A percentile compares a stretch with the other conserved stretches of the same genome.
These are phyloP conservation scores for Coptodon bakossiorum DNA, from an alignment of 2,113 vertebrate genomes.

Conservation along the genomic window DNA sequence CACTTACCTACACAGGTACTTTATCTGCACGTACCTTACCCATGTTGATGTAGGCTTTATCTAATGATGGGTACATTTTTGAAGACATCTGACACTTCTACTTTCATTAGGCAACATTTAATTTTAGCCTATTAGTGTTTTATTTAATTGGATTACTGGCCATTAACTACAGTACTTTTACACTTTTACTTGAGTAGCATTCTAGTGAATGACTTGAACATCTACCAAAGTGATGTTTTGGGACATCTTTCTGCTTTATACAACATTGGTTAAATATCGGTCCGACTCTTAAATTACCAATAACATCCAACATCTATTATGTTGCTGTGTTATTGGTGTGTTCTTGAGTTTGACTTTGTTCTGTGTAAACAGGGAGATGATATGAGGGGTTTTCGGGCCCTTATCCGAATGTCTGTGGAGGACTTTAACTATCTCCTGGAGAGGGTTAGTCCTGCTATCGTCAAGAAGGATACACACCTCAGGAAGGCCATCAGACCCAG, in stretches of 20 bases:
- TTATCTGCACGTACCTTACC: too few species aligned
- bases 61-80: too few species aligned
- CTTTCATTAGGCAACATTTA: accelerated
- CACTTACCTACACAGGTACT: too few species aligned
- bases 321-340: not conserved
- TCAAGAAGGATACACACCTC: not conserved
- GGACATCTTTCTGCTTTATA: not conserved
- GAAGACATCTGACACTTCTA: not conserved
- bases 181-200: not conserved
- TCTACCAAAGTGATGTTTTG: not conserved
- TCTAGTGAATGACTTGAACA: not conserved
- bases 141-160: not conserved
- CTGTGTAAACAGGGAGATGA: not conserved
- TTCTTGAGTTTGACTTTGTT: not conserved
- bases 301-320: not conserved
- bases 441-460: not conserved
- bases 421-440: not conserved
- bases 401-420: not conserved
- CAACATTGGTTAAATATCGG: not conserved
- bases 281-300: not conserved
- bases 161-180: not conserved
- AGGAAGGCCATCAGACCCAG: not conserved
- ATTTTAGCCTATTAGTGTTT: not conserved
- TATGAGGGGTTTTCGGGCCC: not conserved
- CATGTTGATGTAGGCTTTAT: too few species aligned